Evolutionary conservation across 2,888 invertebrate genomes (phyloP).

Genomic region (Rhingia rostrata): DNA sequence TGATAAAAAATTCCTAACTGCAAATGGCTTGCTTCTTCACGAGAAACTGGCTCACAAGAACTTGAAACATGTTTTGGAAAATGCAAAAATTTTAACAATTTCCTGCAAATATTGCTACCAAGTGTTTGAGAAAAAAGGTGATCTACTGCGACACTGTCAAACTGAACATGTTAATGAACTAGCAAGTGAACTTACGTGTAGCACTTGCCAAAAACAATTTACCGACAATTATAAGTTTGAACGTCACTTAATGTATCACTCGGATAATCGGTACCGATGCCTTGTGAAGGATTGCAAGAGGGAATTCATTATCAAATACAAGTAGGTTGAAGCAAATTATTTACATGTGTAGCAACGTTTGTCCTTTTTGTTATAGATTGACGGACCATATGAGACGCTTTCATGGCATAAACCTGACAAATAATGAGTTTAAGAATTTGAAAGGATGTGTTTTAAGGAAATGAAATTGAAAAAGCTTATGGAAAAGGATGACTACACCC

Average conservation of each 20-base stretch:
- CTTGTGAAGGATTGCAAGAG: constrained; percentile 31
- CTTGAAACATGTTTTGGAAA: constrained; percentile 5
- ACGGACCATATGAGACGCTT: constrained; percentile 53
- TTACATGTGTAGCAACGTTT: background rate
- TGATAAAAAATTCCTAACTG: constrained; percentile 61
- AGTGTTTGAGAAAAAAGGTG: constrained; percentile 33
- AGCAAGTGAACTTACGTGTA: constrained; percentile 26
- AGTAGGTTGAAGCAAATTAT: constrained; percentile 13
- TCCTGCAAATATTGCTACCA: constrained; percentile 46
- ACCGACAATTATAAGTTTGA: constrained; percentile 26
- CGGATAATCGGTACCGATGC: constrained; percentile 28
- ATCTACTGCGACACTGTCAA: constrained; percentile 12
- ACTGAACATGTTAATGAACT: constrained; percentile 28
- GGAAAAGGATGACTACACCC: too few species aligned
- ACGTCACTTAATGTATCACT: constrained; percentile 53
- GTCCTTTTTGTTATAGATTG: constrained; percentile 25
- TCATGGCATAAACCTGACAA: constrained; percentile 37
- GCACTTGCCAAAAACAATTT: constrained; percentile 48
- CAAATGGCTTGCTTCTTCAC: constrained; percentile 55
- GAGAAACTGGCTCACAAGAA: constrained; percentile 84
- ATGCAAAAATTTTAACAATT: constrained; percentile 38
- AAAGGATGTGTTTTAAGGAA: background rate
- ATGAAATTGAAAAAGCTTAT: background rate
- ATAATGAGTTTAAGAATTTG: constrained; percentile 3
- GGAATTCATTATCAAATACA: constrained; percentile 41